These are phyloP conservation scores for Metalampra italica DNA, from an alignment of 2,888 invertebrate genomes.

Conservation along the genomic window DNA sequence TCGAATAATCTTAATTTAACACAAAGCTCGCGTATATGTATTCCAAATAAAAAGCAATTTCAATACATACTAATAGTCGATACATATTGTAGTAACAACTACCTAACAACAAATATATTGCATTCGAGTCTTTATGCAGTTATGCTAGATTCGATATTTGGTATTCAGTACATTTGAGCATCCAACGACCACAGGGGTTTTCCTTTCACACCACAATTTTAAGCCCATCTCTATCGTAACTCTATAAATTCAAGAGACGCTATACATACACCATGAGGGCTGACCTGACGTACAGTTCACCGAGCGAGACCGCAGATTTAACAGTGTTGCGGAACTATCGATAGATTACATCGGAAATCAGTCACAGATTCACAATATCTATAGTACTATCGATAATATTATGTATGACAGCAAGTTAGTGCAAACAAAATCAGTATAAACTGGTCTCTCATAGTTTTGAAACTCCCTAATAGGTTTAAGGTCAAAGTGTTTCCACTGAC, in stretches of 20 bases:
- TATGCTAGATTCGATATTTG: constrained; percentile 2
- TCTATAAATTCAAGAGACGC: neutral
- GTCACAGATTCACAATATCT: too few species aligned
- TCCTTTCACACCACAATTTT: neutral
- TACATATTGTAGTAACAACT: neutral
- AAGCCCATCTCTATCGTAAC: neutral
- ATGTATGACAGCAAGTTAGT: too few species aligned
- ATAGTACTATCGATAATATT: too few species aligned
- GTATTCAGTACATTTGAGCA: constrained; percentile 3
- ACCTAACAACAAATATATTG: neutral
- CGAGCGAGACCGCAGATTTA: too few species aligned
- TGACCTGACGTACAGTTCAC: neutral
- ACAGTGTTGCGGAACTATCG: too few species aligned
- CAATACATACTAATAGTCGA: neutral
- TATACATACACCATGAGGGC: neutral
- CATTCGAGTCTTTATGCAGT: too few species aligned
- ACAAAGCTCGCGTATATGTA: constrained; percentile 6
- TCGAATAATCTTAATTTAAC: constrained; percentile 23
- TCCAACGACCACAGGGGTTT: constrained; percentile 1
- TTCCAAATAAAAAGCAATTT: neutral
- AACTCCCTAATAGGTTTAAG: too few species aligned
- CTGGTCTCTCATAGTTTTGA: too few species aligned
- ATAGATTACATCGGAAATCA: too few species aligned
- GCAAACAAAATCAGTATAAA: too few species aligned
- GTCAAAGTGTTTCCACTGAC: too few species aligned